Evolutionary conservation across 2,888 invertebrate genomes (phyloP), one percentile per base, ranked within the genome.

Genomic region (Eupithecia pulchellata): DNA sequence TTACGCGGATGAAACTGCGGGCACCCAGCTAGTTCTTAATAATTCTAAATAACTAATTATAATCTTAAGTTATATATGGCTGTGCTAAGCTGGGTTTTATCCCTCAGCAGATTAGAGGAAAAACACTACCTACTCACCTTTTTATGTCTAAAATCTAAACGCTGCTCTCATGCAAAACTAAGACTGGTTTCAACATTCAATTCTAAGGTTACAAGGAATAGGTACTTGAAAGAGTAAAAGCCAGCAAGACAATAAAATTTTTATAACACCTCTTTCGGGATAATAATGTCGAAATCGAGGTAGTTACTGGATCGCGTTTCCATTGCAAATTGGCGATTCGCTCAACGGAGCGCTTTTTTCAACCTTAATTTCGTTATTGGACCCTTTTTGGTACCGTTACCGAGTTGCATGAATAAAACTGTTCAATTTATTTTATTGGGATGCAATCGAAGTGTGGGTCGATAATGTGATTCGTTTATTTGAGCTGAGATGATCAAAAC

Each of bases 291-390:
- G 82, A 80, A 82, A 81, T 78, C 82, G 81, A 84, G 82, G 88
- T 85, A 84, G 83, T 88, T 86, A 87, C 81, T 80, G 81, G 81
- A 83, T 83, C 86, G 83, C 82, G 85, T 88, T 87, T 86, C 85
- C 88, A 86, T 88, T 91, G 86, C 86, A 89, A 89, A 91, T 91
- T 82, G 85, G 77, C 81, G 81, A 85, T 86, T 84, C 82, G 78
- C 77, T 79, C 82, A 82, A 85, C 77, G 79, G 78, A 75, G 80
- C 79, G 79, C 78, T 78, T 82, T 82, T 85, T 82, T 82, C 79
- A 80, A 80, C 81, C 83, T 86, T 86, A 88, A 86, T 86, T 89
- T 84, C 80, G 79, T 86, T 87, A 84, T 85, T 84, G 83, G 79
- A 77, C 75, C 79, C 76, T 84, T 84, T 81, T 79, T 77, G 79